These are phyloP conservation scores for Mythimna vitellina DNA, from an alignment of 2,888 invertebrate species.

Conservation along the genomic window DNA sequence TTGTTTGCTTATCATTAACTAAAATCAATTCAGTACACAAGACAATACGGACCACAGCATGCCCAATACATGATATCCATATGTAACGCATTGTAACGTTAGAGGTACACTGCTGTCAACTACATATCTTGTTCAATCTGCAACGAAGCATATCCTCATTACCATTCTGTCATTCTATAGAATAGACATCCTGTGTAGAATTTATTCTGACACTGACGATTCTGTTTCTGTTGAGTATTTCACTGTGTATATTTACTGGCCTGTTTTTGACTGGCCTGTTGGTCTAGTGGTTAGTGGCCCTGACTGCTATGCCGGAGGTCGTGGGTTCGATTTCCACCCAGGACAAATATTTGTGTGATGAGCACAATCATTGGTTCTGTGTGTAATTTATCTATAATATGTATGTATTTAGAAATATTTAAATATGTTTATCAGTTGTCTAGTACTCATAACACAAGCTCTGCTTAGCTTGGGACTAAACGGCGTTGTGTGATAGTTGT, in stretches of 20 bases:
- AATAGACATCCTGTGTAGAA: background rate
- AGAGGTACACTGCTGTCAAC: background rate
- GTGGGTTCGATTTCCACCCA: too few species aligned
- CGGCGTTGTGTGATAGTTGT: too few species aligned
- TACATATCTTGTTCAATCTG: constrained; percentile 10
- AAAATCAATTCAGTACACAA: constrained; percentile 10
- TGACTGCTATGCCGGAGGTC: too few species aligned
- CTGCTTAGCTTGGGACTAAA: too few species aligned
- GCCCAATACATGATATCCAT: background rate
- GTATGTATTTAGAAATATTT: too few species aligned
- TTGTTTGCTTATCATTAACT: background rate
- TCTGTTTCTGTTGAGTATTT: background rate
- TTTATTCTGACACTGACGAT: background rate
- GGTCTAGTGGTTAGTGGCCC: too few species aligned
- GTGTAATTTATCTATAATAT: too few species aligned
- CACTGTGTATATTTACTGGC: background rate
- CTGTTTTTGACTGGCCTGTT: too few species aligned
- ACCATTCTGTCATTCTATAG: constrained; percentile 6
- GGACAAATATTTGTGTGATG: too few species aligned
- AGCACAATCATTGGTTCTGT: too few species aligned
- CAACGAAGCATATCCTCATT: constrained; percentile 14
- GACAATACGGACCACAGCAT: background rate
- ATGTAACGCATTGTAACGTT: background rate
- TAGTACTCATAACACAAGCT: too few species aligned
- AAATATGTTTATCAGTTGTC: too few species aligned